phyloP scores from a whole-genome alignment of 35 echinoderm and acorn worm species.

The Nesometra sesokonis region DNA sequence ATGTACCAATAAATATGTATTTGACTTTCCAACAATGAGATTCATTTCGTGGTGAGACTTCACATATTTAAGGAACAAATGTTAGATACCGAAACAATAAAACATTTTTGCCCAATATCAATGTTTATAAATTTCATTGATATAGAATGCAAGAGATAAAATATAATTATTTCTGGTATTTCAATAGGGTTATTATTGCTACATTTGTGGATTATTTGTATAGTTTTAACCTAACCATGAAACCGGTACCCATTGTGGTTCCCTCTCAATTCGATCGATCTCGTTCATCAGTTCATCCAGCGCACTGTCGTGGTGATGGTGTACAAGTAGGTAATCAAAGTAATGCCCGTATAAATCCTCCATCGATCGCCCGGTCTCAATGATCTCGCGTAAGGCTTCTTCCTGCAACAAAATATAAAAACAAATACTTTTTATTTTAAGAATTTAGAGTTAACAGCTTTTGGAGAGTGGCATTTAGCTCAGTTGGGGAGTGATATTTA shows the following conservation, averaged over 20 bases:
- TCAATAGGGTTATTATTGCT: neutral
- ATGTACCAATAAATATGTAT: too few relatives aligned
- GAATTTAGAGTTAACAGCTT: too few relatives aligned
- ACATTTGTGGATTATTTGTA: neutral
- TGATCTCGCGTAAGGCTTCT: constrained; percentile 86
- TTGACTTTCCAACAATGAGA: too few relatives aligned
- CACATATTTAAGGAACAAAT: too few relatives aligned
- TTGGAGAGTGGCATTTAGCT: too few relatives aligned
- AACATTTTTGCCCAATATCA: too few relatives aligned
- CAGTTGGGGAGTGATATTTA: too few relatives aligned
- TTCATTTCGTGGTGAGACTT: too few relatives aligned
- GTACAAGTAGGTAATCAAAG: constrained; percentile 92
- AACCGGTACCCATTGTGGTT: constrained; percentile 83
- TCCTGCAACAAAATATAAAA: constrained; percentile 32
- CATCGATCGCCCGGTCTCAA: constrained; percentile 84
- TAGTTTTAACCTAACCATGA: constrained; percentile 29
- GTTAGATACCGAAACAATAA: too few relatives aligned
- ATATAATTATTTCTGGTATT: neutral
- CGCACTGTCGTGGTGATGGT: constrained; percentile 87
- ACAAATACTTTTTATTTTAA: too few relatives aligned
- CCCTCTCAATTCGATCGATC: constrained; percentile 74
- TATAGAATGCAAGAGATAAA: too few relatives aligned
- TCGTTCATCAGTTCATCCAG: constrained; percentile 58
- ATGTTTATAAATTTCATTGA: too few relatives aligned
- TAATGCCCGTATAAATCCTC: constrained; percentile 90